Percentiles rank a stretch among this genome's conserved stretches.
Conservation (phyloP, 2,113 vertebrate species). For the Coryphaenoides rupestris region DNA sequence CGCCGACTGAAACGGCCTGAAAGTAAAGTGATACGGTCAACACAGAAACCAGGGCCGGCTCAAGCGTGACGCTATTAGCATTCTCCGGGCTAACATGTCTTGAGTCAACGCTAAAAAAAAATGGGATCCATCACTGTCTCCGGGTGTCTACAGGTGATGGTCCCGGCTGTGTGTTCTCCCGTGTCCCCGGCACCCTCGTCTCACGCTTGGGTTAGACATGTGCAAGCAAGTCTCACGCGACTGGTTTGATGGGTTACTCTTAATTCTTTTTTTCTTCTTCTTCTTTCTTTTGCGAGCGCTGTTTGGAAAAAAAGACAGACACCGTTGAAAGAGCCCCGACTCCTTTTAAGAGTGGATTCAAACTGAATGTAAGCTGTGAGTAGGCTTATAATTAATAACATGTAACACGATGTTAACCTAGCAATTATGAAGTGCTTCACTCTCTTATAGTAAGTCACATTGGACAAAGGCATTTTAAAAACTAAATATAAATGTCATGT, state of each 20-base stretch:
- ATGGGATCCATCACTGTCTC: constrained; percentile 69
- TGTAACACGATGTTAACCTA: no score
- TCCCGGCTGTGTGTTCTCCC: constrained; percentile 42
- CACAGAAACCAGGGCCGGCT: constrained; percentile 48
- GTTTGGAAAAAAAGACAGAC: background rate
- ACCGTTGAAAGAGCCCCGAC: constrained; percentile 20
- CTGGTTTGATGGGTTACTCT: constrained; percentile 61
- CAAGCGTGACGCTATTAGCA: constrained; percentile 67
- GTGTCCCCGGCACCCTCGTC: constrained; percentile 43
- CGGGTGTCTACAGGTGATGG: constrained; percentile 60
- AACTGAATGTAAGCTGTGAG: background rate
- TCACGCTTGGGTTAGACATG: constrained; percentile 54
- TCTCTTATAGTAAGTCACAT: no score
- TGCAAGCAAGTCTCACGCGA: constrained; percentile 57
- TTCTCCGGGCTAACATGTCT: constrained; percentile 61
- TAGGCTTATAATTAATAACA: background rate
- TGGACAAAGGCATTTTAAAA: no score
- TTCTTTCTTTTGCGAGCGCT: constrained; percentile 29
- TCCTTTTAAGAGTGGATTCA: constrained; percentile 3
- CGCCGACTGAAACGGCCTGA: no score
- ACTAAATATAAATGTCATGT: no score
- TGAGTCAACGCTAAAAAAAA: constrained; percentile 62
- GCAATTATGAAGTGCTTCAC: no score
- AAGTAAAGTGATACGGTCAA: constrained; percentile 63
- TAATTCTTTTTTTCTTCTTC: constrained; percentile 65